Evolutionary conservation across 2,888 invertebrate genomes (phyloP), one percentile per base, ranked within the genome.

Genomic region (Thera britannica): DNA sequence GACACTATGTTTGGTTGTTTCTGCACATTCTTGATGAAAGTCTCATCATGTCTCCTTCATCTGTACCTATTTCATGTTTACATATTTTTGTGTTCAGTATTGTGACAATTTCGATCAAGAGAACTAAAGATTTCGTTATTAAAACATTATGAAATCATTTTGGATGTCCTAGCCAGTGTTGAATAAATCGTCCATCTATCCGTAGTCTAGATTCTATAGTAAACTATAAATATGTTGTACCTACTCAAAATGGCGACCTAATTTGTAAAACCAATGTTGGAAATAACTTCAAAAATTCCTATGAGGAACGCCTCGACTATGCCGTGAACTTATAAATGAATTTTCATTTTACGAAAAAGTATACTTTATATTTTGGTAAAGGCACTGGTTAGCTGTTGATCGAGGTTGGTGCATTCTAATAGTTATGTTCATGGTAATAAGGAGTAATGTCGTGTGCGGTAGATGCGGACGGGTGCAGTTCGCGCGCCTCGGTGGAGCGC

Each of bases 401-500:
- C 70, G 70, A 68, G 9, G 69, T 70, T 65, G 57, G 41, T 36
- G 49, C 51, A 41, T 70, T 52, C 12, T 7, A 61, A 36, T 46
- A 5, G 7, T 46, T 46, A 46, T 9, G 2, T 1, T 46, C 9
- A 46, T 46, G 2, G 44, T 9, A 2, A 36, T 5, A 58, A 34
- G 23, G 70, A 61, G 23, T 68, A 57, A 49, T 59, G 54, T 62
- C n/a, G 46, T 65, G 36, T 65, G 63, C 68, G 60, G 56, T 56
- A 75, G 84, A 82, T 54, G 80, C 81, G 67, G 82, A 80, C 56
- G 77, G 77, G 3, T 95, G 96, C 72, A 96, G 96, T 51, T 94
- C 95, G 81, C 97, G 97, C 81, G 96, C 96, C 65, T 98, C 98
- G 9, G 97, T 99, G 74, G 98, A 99, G 91, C 96, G 97, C 80